Base-by-base conservation (phyloP, 2,888 invertebrate species). In the Pterostichus niger region DNA sequence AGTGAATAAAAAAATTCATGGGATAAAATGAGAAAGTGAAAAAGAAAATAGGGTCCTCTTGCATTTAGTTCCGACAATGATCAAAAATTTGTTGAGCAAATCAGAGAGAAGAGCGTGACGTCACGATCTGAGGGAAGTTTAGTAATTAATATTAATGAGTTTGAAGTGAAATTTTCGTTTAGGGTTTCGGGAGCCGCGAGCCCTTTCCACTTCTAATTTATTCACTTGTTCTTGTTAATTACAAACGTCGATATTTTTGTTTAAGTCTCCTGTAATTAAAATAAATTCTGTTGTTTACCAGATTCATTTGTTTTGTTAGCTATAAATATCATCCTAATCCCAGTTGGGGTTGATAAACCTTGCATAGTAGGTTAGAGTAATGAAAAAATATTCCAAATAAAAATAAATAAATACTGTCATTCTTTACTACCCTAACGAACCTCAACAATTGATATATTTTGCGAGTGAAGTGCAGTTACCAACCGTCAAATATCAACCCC, bases 141-240 rank as follows among this genome's bases (percentile, higher is more conserved):
- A 24, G 73, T 73, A 73, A 73, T 73, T 73, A 73, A 73, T 73
- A 73, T 73, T 73, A 73, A 73, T 73, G 73, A 49, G 73, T 46
- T 31, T 31, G 49, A 46, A 73, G 46, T 73, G 73, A 49, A 73
- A 73, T 33, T 73, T 73, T 73, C 73, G 64, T 64, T 64, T 33
- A 46, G 17, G 44, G 33, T 11, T 10, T 1, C 46, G 24, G 24
- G 24, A 24, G 24, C 3, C 24, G 24, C 1, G 24, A 24, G 73
- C 24, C 73, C 46, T 31, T 46, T 46, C 46, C 13, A 13, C 61
- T 61, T 40, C n/a, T 73, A 73, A 73, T 73, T 73, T 73, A 73
- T 73, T 73, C 73, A 73, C 46, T 44, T 73, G 44, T 46, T 46
- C 73, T 73, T 73, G 46, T 46, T 73, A 46, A 73, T 73, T 46